These are phyloP conservation scores for Dermatemys mawii DNA, from an alignment of 2,113 vertebrate species.

Conservation along the genomic window DNA sequence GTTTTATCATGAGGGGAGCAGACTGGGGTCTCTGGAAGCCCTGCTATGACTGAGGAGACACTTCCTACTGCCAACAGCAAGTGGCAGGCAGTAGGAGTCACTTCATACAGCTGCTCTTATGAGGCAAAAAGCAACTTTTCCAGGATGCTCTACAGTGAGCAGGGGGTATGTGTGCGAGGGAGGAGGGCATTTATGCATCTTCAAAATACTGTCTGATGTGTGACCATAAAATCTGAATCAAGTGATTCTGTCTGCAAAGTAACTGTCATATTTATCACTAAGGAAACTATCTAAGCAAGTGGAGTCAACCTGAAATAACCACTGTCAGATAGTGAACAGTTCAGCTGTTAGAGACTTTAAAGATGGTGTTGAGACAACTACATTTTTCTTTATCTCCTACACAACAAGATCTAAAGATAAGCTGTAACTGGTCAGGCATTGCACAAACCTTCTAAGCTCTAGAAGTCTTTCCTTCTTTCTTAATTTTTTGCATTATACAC, in stretches of 20 bases:
- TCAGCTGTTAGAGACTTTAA: neutral
- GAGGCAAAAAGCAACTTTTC: neutral
- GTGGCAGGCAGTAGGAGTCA: neutral
- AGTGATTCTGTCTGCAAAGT: neutral
- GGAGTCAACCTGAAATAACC: neutral
- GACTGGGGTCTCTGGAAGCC: neutral
- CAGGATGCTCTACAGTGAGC: neutral
- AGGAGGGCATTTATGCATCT: neutral
- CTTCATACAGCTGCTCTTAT: neutral
- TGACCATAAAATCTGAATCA: neutral
- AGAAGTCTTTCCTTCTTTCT: neutral
- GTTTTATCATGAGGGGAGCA: neutral
- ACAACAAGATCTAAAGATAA: neutral
- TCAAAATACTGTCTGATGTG: neutral
- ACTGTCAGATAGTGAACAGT: neutral
- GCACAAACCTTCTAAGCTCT: neutral
- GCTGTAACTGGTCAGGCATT: neutral
- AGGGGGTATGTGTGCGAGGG: no score
- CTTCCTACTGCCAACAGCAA: fast-evolving
- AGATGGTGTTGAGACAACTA: neutral
- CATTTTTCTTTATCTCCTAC: neutral
- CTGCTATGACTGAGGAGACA: neutral
- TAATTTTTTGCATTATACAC: neutral
- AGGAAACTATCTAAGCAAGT: neutral
- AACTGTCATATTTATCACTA: no score